Evolutionary conservation across 1,140 invertebrate species (phyloP).

Genomic region (Telenomus remus): DNA sequence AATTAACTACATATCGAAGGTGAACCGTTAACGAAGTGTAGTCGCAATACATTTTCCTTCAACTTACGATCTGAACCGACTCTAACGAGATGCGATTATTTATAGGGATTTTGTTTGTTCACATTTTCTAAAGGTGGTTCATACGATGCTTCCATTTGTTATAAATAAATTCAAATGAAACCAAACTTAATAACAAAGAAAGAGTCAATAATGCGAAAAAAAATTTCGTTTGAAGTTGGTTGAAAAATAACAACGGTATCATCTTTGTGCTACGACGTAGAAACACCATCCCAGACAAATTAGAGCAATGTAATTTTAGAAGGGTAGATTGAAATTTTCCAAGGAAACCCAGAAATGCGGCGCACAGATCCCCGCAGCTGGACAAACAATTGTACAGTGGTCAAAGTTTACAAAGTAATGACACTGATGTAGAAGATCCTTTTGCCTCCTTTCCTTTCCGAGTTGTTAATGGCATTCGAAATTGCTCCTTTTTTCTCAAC

Average conservation of each 20-base stretch:
- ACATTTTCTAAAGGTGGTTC: no score
- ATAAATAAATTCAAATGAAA: no score
- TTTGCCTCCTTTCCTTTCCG: slow-evolving; percentile 21
- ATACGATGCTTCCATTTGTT: no score
- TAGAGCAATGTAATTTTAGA: slow-evolving; percentile 25
- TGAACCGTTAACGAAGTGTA: slow-evolving; percentile 13
- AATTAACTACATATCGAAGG: slow-evolving; percentile 2
- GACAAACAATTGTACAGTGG: slow-evolving; percentile 57
- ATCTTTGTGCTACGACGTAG: slow-evolving; percentile 4
- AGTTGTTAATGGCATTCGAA: slow-evolving; percentile 38
- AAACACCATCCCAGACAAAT: slow-evolving; percentile 9
- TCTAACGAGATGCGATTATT: no score
- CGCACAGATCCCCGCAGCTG: slow-evolving; percentile 57
- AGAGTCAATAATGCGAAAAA: no score
- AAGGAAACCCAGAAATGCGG: slow-evolving; percentile 56
- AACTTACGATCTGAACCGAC: no score
- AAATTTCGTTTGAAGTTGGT: no score
- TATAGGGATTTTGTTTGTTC: no score
- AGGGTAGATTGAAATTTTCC: slow-evolving; percentile 45
- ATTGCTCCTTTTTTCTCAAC: neutral
- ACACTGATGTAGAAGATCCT: slow-evolving; percentile 20
- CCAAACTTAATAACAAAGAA: no score
- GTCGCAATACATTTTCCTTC: slow-evolving; percentile 1
- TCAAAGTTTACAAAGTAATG: slow-evolving; percentile 52
- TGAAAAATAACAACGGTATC: slow-evolving; percentile 6